Percentiles rank a stretch among this genome's conserved stretches.
Evolutionary conservation across 2,888 invertebrate species (phyloP).

Genomic region (Hermaeophaga mercurialis): DNA sequence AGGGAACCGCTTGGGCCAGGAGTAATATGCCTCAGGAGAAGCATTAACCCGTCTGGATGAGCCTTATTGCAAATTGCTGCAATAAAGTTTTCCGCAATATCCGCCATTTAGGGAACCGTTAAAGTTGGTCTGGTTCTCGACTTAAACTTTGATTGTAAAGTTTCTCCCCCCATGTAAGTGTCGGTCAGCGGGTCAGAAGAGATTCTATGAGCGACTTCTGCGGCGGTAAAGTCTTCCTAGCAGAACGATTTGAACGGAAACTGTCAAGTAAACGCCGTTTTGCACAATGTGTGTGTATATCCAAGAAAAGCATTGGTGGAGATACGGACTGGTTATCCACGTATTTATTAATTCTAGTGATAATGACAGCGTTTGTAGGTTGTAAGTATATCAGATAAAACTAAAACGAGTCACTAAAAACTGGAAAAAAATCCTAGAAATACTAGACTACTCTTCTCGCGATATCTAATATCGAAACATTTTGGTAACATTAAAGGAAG

Average conservation of each 20-base stretch:
- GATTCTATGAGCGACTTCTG: neutral
- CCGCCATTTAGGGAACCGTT: constrained; percentile 29
- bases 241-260: constrained; percentile 8
- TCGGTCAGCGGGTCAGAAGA: constrained; percentile 21
- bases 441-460: too few species aligned
- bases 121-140: constrained; percentile 27
- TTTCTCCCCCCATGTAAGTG: constrained; percentile 23
- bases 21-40: constrained; percentile 22
- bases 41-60: constrained; percentile 26
- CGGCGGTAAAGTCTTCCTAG: neutral
- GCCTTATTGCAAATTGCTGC: constrained; percentile 28
- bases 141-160: constrained; percentile 33
- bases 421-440: too few species aligned
- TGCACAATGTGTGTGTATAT: neutral
- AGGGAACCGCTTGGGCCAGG: neutral
- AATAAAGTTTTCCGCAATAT: constrained; percentile 31
- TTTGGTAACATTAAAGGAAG: too few species aligned
- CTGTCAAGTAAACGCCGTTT: neutral
- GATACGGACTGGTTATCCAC: too few species aligned
- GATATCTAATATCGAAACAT: too few species aligned
- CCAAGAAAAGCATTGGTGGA: neutral
- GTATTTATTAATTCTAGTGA: too few species aligned
- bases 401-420: too few species aligned
- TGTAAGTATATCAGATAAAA: too few species aligned
- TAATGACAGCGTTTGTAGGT: too few species aligned